Percentiles rank a stretch among this genome's conserved stretches.
phyloP scores from a whole-genome alignment of 2,888 invertebrate species.

The Lucinisca nassula region DNA sequence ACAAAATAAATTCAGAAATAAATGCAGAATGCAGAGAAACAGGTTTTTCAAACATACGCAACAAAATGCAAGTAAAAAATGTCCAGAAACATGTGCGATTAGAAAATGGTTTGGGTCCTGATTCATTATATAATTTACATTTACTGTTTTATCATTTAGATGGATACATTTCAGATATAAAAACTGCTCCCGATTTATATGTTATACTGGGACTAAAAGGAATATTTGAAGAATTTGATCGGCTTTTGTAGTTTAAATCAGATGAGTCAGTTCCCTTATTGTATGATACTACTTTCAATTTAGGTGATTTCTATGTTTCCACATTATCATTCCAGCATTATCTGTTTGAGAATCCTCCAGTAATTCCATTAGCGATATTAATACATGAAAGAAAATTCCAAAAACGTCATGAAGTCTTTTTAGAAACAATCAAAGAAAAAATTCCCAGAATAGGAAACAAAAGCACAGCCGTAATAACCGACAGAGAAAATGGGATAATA shows the following conservation, averaged over 20 bases:
- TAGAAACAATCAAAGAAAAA: neutral
- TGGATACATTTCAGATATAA: conserved; percentile 7
- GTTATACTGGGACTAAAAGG: neutral
- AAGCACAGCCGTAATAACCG: neutral
- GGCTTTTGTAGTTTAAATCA: conserved; percentile 8
- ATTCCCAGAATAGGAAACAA: neutral
- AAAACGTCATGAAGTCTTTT: neutral
- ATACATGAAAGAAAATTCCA: neutral
- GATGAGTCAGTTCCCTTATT: neutral
- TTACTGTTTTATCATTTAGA: conserved; percentile 2
- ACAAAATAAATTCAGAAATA: neutral
- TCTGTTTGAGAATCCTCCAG: neutral
- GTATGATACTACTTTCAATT: conserved; percentile 29
- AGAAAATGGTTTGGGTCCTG: neutral
- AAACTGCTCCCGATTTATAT: neutral
- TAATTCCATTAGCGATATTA: neutral
- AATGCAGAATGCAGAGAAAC: neutral
- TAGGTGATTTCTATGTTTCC: conserved; percentile 22
- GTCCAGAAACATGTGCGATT: neutral
- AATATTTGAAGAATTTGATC: neutral
- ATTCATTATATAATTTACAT: conserved; percentile 15
- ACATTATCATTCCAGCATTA: neutral
- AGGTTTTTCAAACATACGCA: neutral
- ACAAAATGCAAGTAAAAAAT: neutral
- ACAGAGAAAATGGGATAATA: neutral